These are phyloP conservation scores for Varanus komodoensis DNA, from an alignment of 2,113 vertebrate genomes.

Conservation along the genomic window DNA sequence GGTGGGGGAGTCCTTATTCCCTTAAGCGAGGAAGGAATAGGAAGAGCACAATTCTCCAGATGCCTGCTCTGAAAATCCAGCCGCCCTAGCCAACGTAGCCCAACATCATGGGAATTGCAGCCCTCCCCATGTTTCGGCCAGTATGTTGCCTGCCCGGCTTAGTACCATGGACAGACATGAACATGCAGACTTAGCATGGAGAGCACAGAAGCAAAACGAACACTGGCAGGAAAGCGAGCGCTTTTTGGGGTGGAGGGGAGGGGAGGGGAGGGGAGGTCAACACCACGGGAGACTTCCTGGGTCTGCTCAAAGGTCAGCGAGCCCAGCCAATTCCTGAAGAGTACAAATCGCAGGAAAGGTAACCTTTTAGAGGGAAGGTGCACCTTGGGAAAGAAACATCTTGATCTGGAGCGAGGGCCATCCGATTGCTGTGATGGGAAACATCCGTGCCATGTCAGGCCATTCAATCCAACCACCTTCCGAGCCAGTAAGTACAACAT, in stretches of 20 bases:
- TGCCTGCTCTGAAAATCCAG: too few species aligned
- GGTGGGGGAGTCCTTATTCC: too few species aligned
- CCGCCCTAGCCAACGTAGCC: too few species aligned
- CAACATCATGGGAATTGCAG: not conserved
- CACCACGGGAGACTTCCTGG: not conserved
- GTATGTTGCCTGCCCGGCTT: too few species aligned
- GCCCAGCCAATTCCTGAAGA: not conserved
- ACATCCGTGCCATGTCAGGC: conserved; percentile 5
- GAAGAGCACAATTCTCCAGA: not conserved
- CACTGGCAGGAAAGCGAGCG: too few species aligned
- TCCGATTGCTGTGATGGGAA: not conserved
- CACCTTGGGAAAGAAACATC: not conserved
- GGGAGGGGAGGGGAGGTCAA: not conserved
- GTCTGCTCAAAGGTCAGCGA: not conserved
- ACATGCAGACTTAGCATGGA: not conserved
- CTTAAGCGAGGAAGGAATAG: not conserved
- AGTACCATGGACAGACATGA: too few species aligned
- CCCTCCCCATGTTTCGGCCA: not conserved
- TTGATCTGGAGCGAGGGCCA: not conserved
- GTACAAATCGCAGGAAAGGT: not conserved
- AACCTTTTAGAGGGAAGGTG: not conserved
- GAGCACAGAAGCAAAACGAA: not conserved
- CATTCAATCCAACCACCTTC: conserved; percentile 8
- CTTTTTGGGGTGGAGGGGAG: too few species aligned
- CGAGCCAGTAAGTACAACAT: conserved; percentile 28